Conservation (phyloP, 2,113 vertebrate species). For the Phaetusa simplex region DNA sequence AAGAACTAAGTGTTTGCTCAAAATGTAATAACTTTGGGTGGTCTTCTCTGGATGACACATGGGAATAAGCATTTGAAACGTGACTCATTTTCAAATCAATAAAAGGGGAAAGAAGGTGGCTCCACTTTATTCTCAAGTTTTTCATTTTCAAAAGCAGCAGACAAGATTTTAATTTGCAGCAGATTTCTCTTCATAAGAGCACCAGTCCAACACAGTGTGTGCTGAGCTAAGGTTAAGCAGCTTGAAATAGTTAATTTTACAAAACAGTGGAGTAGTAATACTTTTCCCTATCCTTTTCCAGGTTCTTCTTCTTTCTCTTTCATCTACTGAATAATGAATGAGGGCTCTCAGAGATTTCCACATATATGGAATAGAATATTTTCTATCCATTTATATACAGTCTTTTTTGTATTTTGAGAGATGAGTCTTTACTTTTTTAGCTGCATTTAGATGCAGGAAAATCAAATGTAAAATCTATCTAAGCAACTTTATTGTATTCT, state of each 20-base stretch:
- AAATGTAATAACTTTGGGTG: constrained; percentile 17
- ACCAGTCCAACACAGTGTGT: background rate
- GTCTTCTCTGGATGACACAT: constrained; percentile 24
- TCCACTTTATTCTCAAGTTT: background rate
- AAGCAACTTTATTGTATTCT: background rate
- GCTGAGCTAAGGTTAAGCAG: background rate
- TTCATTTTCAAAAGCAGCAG: constrained; percentile 22
- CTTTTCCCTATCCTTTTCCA: background rate
- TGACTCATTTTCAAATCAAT: constrained; percentile 9
- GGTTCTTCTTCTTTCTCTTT: background rate
- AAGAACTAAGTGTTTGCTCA: background rate
- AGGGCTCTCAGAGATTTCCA: background rate
- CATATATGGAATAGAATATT: background rate
- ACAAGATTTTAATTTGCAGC: constrained; percentile 36
- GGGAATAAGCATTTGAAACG: constrained; percentile 11
- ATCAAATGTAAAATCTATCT: background rate
- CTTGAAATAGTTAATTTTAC: constrained; percentile 43
- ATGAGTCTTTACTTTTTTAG: background rate
- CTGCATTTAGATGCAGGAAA: background rate
- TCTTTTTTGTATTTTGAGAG: background rate
- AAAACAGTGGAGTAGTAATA: background rate
- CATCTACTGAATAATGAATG: background rate
- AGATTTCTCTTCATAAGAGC: constrained; percentile 11
- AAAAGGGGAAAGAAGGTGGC: background rate
- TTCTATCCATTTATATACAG: background rate